Conservation (phyloP, 2,797 vertebrate genomes). For the Carcharodon carcharias region DNA sequence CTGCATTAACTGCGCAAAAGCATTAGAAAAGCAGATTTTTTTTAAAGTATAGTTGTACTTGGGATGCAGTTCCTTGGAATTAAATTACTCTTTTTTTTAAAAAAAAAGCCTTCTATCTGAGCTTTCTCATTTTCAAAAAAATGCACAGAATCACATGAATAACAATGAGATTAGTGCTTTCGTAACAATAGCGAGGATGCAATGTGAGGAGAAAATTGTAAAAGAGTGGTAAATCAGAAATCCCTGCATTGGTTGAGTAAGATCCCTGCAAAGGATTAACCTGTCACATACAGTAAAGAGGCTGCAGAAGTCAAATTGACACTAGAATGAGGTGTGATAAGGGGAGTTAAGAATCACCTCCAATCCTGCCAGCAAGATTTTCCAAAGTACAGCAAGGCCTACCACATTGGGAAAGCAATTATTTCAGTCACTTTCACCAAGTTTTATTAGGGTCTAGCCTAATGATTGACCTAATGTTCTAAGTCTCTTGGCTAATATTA, state of each 20-base stretch:
- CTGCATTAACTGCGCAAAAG: slow-evolving; percentile 20
- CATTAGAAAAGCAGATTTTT: slow-evolving; percentile 1
- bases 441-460: not conserved
- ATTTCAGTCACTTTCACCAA: not conserved
- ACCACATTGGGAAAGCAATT: not conserved
- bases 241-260: not conserved
- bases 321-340: not conserved
- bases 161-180: slow-evolving; percentile 24
- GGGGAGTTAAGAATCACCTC: not conserved
- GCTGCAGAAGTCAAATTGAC: not conserved
- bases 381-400: not conserved
- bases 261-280: slow-evolving; percentile 26
- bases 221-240: not conserved
- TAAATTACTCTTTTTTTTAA: not conserved
- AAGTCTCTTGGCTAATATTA: not conserved
- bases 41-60: not conserved
- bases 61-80: slow-evolving; percentile 29
- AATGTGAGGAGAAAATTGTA: not conserved
- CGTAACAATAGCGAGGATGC: not conserved
- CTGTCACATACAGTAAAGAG: not conserved
- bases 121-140: slow-evolving; percentile 25
- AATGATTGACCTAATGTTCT: not conserved
- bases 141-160: slow-evolving; percentile 23
- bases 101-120: slow-evolving; percentile 13
- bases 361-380: not conserved